Percentiles rank a stretch among this genome's conserved stretches.
These are phyloP conservation scores for Malthinus flaveolus DNA, from an alignment of 2,888 invertebrate genomes.

Conservation along the genomic window DNA sequence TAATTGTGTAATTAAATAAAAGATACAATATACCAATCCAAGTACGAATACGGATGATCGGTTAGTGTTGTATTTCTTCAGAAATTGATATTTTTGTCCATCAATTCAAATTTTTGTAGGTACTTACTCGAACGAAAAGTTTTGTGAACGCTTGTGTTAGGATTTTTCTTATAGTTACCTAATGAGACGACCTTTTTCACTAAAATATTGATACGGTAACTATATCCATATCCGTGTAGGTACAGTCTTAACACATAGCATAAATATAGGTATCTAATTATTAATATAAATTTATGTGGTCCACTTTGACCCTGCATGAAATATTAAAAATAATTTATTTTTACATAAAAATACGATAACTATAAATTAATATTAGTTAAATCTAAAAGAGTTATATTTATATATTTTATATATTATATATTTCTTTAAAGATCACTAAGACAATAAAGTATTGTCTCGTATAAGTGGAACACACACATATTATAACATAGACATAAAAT, in stretches of 20 bases:
- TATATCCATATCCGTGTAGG: not conserved
- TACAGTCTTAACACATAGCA: constrained; percentile 7
- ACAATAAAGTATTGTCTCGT: constrained; percentile 14
- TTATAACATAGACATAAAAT: constrained; percentile 16
- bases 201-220: constrained; percentile 3
- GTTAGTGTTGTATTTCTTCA: too few relatives aligned
- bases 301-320: constrained; percentile 30
- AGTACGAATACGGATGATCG: too few relatives aligned
- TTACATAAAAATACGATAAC: constrained; percentile 22
- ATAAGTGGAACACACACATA: constrained; percentile 17
- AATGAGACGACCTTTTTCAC: not conserved
- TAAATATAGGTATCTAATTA: constrained; percentile 24
- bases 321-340: constrained; percentile 23
- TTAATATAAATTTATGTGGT: constrained; percentile 27
- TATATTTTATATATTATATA: not conserved
- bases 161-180: constrained; percentile 2
- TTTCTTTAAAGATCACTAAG: constrained; percentile 15
- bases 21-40: too few relatives aligned
- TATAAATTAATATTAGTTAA: constrained; percentile 7
- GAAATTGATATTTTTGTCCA: too few relatives aligned
- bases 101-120: not conserved
- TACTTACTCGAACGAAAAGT: not conserved
- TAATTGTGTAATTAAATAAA: too few relatives aligned
- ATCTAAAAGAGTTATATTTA: not conserved
- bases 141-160: not conserved